A percentile compares a stretch with the other conserved stretches of the same genome.
These are phyloP conservation scores for Hipparchia semele DNA, from an alignment of 2,888 invertebrate genomes.

Conservation along the genomic window DNA sequence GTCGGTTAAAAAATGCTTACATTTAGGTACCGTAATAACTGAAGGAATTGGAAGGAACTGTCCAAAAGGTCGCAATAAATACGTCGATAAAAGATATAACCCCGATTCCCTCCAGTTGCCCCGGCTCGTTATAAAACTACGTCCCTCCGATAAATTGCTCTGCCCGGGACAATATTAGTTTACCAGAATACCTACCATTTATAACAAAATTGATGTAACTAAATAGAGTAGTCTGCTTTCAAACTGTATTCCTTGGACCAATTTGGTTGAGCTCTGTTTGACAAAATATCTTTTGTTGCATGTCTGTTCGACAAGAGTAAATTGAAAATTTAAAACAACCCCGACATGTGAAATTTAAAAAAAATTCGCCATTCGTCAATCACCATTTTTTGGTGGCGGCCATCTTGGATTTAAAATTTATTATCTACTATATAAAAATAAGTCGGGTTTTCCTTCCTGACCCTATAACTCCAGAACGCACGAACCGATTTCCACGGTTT, in stretches of 20 bases:
- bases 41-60: not conserved
- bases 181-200: constrained; percentile 29
- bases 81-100: constrained; percentile 15
- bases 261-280: not conserved
- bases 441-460: no score
- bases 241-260: not conserved
- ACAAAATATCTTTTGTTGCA: no score
- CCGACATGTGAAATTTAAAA: no score
- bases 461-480: no score
- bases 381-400: no score
- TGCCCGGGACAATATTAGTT: constrained; percentile 17
- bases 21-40: not conserved
- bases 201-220: constrained; percentile 25
- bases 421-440: no score
- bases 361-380: no score
- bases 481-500: no score
- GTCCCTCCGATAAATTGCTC: constrained; percentile 28
- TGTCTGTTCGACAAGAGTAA: no score
- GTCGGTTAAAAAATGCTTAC: not conserved
- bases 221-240: constrained; percentile 13
- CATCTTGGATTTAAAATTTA: no score
- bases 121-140: constrained; percentile 27
- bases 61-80: constrained; percentile 3
- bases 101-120: constrained; percentile 10
- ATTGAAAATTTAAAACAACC: no score